A percentile compares a stretch with the other conserved stretches of the same genome.
phyloP scores from a whole-genome alignment of 2,113 vertebrate genomes.

The Eonycteris spelaea region DNA sequence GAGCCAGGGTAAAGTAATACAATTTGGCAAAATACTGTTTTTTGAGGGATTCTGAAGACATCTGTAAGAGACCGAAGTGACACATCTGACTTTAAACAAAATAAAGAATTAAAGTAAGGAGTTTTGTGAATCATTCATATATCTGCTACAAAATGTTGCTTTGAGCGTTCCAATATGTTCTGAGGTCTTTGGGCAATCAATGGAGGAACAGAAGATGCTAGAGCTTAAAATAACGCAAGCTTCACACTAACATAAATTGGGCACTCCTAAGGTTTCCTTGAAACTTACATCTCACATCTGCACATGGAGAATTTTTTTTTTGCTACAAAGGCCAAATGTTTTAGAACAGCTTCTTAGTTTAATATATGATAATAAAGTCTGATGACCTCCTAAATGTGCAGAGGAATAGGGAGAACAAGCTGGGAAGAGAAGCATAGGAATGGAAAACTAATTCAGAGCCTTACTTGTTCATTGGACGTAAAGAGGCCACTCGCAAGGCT shows the following conservation, averaged over 20 bases:
- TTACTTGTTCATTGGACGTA: slow-evolving; percentile 1
- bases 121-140: neutral
- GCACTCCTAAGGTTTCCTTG: neutral
- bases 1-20: neutral
- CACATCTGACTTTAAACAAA: neutral
- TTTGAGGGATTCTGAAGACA: neutral
- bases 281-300: slow-evolving; percentile 8
- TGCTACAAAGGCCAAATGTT: neutral
- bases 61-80: neutral
- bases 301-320: neutral
- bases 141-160: neutral
- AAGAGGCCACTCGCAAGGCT: neutral
- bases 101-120: neutral
- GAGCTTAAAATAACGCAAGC: slow-evolving; percentile 10
- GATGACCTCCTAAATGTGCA: neutral
- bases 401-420: neutral
- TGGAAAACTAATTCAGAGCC: neutral
- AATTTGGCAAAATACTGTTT: neutral
- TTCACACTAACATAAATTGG: neutral
- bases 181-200: neutral
- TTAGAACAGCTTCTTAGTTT: neutral
- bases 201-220: neutral
- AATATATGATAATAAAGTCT: neutral
- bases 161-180: neutral
- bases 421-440: neutral